phyloP scores from a whole-genome alignment of 2,888 invertebrate species.

The Ectemnius lituratus region DNA sequence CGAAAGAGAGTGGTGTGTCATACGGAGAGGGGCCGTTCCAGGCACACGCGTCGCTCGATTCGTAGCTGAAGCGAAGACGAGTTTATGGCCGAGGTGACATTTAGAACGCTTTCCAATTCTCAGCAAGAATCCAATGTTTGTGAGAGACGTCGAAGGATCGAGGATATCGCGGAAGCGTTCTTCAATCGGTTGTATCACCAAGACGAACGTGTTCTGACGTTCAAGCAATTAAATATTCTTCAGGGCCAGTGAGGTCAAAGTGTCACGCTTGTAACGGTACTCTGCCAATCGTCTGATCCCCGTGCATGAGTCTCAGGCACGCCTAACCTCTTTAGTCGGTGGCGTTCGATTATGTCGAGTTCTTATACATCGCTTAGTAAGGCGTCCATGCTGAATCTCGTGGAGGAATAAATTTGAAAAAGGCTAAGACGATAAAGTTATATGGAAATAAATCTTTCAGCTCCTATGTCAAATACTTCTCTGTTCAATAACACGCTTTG shows the following conservation, averaged over 20 bases:
- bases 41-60: too few relatives aligned
- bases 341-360: too few relatives aligned
- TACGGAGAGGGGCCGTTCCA: too few relatives aligned
- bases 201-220: neutral
- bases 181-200: neutral
- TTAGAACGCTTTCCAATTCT: conserved; percentile 49
- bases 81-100: conserved; percentile 45
- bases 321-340: neutral
- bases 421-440: too few relatives aligned
- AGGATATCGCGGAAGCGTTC: neutral
- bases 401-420: too few relatives aligned
- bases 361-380: too few relatives aligned
- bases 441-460: too few relatives aligned
- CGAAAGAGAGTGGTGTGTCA: too few relatives aligned
- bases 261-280: neutral
- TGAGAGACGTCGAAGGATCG: neutral
- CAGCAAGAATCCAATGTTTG: conserved; percentile 2
- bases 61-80: neutral
- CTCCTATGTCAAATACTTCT: too few relatives aligned
- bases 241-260: neutral
- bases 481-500: too few relatives aligned
- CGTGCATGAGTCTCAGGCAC: neutral
- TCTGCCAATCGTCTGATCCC: conserved; percentile 4
- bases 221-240: neutral
- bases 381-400: too few relatives aligned